phyloP scores from a whole-genome alignment of 2,888 invertebrate species.

The Laothoe populi region DNA sequence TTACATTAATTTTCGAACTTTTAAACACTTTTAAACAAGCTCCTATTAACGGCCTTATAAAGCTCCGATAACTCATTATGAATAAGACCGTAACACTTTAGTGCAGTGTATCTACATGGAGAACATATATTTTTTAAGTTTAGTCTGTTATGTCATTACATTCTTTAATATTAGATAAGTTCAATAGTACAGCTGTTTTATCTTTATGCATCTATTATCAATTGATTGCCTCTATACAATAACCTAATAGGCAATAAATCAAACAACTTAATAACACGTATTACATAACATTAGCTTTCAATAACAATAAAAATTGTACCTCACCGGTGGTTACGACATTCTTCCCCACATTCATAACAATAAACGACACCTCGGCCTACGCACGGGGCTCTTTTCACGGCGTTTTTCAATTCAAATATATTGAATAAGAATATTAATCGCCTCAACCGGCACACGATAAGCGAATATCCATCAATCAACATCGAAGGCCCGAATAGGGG shows the following conservation, averaged over 20 bases:
- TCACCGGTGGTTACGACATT: constrained; percentile 11
- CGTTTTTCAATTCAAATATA: constrained; percentile 28
- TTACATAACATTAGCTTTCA: constrained; percentile 1
- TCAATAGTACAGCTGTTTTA: too few species aligned
- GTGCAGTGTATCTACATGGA: too few species aligned
- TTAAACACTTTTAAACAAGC: too few species aligned
- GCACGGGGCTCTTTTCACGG: constrained; percentile 25
- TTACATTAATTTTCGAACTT: too few species aligned
- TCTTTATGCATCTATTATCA: too few species aligned
- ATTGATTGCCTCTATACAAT: too few species aligned
- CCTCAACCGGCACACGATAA: constrained; percentile 33
- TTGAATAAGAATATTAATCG: constrained; percentile 33
- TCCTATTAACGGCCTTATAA: too few species aligned
- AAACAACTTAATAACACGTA: not conserved
- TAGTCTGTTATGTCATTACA: too few species aligned
- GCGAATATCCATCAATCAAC: constrained; percentile 58
- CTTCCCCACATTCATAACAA: not conserved
- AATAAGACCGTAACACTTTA: too few species aligned
- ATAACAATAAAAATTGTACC: constrained; percentile 6
- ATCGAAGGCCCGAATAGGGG: constrained; percentile 51
- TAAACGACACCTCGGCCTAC: constrained; percentile 7
- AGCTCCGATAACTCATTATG: too few species aligned
- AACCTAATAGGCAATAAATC: not conserved
- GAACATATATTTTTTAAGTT: too few species aligned
- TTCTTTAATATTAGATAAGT: too few species aligned